Evolutionary conservation across 2,797 vertebrate genomes (phyloP).

Genomic region (Fistularia commersonii): DNA sequence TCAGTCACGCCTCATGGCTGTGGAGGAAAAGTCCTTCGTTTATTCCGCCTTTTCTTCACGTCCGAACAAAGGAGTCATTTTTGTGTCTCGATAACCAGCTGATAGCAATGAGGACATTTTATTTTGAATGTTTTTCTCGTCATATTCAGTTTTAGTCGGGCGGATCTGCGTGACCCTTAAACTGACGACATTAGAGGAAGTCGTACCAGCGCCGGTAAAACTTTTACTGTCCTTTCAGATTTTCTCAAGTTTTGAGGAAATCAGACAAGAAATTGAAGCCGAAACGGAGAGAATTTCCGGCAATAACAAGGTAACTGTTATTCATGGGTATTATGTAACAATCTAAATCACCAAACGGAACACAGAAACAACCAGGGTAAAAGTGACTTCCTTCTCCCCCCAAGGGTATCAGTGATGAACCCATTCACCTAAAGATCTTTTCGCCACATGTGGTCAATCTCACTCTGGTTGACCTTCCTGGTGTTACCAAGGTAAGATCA

Average conservation of each 20-base stretch:
- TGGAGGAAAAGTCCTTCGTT: conserved; percentile 10
- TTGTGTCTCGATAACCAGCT: conserved; percentile 10
- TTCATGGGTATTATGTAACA: not conserved
- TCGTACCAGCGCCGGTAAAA: not conserved
- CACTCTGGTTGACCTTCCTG: conserved; percentile 95
- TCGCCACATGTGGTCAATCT: conserved; percentile 94
- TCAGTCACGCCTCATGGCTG: conserved; percentile 1
- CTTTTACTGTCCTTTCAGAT: conserved; percentile 71
- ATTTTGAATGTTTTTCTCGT: conserved; percentile 1
- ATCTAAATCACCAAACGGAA: too few relatives aligned
- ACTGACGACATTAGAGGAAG: too few relatives aligned
- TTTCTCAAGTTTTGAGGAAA: conserved; percentile 94
- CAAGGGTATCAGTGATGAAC: conserved; percentile 93
- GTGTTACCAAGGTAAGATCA: conserved; percentile 90
- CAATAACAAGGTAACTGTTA: conserved; percentile 86
- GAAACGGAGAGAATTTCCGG: conserved; percentile 96
- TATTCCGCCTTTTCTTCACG: not conserved
- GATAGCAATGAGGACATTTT: conserved; percentile 5
- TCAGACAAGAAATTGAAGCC: conserved; percentile 93
- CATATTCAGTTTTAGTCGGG: not conserved
- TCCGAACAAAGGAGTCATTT: conserved; percentile 23
- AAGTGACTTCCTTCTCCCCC: not conserved
- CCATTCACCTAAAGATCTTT: conserved; percentile 97
- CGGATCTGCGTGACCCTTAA: too few relatives aligned
- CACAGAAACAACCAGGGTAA: not conserved